Percentiles rank a stretch among this genome's conserved stretches.
These are phyloP conservation scores for Poeciliopsis turneri DNA, from an alignment of 2,797 vertebrate genomes.

Conservation along the genomic window DNA sequence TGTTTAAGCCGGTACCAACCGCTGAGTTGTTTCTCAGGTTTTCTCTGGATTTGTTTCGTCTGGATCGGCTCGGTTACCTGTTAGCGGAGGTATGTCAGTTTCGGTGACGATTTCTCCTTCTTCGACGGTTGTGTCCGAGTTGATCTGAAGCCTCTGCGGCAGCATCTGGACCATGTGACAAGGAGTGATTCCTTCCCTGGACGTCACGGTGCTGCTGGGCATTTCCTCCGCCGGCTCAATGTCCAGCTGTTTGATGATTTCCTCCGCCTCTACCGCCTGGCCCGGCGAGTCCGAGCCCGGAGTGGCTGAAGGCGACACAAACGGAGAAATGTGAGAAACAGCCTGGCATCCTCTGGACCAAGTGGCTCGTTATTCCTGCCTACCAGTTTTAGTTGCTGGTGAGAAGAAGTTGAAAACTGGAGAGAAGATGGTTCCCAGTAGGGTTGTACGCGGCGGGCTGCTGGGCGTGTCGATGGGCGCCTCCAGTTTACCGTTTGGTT, in stretches of 20 bases:
- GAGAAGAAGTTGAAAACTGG: conserved; percentile 99
- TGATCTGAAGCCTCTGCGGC: conserved; percentile 76
- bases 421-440: conserved; percentile 98
- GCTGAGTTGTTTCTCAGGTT: not conserved
- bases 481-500: conserved; percentile 93
- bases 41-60: not conserved
- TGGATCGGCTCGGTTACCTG: conserved; percentile 58
- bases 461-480: conserved; percentile 77
- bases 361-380: conserved; percentile 60
- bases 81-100: conserved; percentile 90
- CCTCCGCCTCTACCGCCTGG: conserved; percentile 95
- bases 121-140: conserved; percentile 78
- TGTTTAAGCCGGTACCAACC: not conserved
- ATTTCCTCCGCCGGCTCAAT: conserved; percentile 94
- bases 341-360: not conserved
- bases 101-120: conserved; percentile 87
- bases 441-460: conserved; percentile 94
- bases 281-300: conserved; percentile 94
- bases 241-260: conserved; percentile 96
- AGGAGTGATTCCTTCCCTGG: conserved; percentile 74
- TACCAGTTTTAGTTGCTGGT: conserved; percentile 98
- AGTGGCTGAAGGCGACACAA: conserved; percentile 77
- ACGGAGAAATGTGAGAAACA: not conserved
- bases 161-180: conserved; percentile 76
- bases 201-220: conserved; percentile 87